Percentiles rank a stretch among this genome's conserved stretches.
Evolutionary conservation across 2,888 invertebrate genomes (phyloP).

Genomic region (Leptinotarsa tumamoca): DNA sequence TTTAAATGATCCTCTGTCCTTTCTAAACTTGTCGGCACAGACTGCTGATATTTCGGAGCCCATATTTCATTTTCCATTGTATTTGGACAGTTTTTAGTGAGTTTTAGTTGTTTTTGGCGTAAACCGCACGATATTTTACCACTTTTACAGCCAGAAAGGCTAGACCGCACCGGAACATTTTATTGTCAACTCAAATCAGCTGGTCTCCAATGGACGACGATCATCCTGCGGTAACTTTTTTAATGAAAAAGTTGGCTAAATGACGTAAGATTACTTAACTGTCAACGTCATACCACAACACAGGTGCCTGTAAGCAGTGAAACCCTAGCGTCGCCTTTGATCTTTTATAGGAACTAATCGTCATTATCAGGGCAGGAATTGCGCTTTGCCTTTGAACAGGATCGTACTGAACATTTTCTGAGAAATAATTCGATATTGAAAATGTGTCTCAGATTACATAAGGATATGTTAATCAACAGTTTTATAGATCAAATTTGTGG

Average conservation of each 20-base stretch:
- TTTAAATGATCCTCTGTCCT: conserved; percentile 59
- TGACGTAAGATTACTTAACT: conserved; percentile 42
- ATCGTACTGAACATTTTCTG: too few species aligned
- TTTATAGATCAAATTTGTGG: too few species aligned
- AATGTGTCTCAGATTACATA: too few species aligned
- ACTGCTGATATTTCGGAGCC: conserved; percentile 61
- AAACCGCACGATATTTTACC: conserved; percentile 55
- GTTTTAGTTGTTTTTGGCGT: conserved; percentile 53
- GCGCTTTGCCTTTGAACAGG: too few species aligned
- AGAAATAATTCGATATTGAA: too few species aligned
- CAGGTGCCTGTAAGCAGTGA: too few species aligned
- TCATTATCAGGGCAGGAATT: too few species aligned
- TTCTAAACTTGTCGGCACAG: conserved; percentile 59
- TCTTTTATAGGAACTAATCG: too few species aligned
- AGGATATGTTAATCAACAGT: too few species aligned
- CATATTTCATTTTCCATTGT: conserved; percentile 63
- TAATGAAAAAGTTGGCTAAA: conserved; percentile 32
- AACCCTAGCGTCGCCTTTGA: too few species aligned
- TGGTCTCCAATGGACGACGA: conserved; percentile 64
- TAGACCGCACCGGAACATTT: conserved; percentile 63
- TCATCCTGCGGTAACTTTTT: conserved; percentile 34
- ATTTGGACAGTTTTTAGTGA: conserved; percentile 45
- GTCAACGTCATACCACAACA: conserved; percentile 28
- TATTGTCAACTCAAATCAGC: conserved; percentile 66
- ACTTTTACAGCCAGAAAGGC: conserved; percentile 59